Evolutionary conservation across 1,140 invertebrate species (phyloP).

Genomic region (Parasteatoda tepidariorum): DNA sequence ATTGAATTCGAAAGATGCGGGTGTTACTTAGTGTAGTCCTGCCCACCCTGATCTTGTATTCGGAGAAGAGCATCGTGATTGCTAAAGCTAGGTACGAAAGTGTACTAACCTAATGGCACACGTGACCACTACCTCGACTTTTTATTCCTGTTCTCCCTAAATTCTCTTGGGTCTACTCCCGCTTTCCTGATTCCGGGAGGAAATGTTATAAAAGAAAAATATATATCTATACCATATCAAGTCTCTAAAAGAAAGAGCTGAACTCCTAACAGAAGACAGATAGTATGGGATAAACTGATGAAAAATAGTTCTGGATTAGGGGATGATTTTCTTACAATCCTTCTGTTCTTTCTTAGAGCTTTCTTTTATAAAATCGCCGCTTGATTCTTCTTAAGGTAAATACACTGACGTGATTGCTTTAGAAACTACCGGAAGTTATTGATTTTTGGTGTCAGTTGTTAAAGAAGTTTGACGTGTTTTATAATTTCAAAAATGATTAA

Average conservation of each 20-base stretch:
- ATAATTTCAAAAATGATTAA: too few species aligned
- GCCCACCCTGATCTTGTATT: slow-evolving; percentile 23
- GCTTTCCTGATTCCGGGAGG: slow-evolving; percentile 14
- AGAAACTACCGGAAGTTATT: too few species aligned
- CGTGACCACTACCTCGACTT: neutral
- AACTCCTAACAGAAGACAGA: neutral
- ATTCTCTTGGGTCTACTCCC: slow-evolving; percentile 13
- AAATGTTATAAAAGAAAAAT: slow-evolving; percentile 16
- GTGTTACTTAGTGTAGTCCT: slow-evolving; percentile 13
- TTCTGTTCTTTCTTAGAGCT: neutral
- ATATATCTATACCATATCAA: slow-evolving; percentile 11
- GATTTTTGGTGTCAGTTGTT: too few species aligned
- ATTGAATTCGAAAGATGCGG: slow-evolving; percentile 27
- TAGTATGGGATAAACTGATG: slow-evolving; percentile 18
- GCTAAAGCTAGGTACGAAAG: slow-evolving; percentile 4
- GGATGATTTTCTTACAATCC: neutral
- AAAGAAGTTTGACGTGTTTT: too few species aligned
- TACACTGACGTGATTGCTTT: too few species aligned
- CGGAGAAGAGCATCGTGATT: slow-evolving; percentile 11
- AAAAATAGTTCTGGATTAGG: slow-evolving; percentile 25
- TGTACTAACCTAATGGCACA: slow-evolving; percentile 37
- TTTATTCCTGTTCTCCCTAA: neutral
- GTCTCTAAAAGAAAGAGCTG: slow-evolving; percentile 2
- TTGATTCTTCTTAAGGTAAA: too few species aligned
- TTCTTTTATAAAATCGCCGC: neutral